These are phyloP conservation scores for Pardosa pseudoannulata DNA, from an alignment of 2,888 invertebrate species.

Conservation along the genomic window DNA sequence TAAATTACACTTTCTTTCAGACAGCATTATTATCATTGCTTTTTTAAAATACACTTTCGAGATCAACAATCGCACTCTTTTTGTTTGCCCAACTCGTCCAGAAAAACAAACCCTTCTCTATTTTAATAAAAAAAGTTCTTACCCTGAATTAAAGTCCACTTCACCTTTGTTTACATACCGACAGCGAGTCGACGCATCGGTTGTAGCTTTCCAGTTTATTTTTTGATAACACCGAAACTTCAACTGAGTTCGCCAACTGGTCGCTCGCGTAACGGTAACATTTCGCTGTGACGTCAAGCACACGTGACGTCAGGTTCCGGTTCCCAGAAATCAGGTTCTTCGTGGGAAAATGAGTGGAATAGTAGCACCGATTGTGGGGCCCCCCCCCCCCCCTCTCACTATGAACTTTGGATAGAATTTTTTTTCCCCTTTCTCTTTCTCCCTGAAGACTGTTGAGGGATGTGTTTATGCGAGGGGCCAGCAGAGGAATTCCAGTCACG, in stretches of 20 bases:
- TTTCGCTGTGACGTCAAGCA: constrained; percentile 38
- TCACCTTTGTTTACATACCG: neutral
- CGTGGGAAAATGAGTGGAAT: constrained; percentile 36
- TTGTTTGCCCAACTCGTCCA: no score
- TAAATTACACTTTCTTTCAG: no score
- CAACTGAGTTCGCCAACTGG: neutral
- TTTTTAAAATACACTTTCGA: no score
- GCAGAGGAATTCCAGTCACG: neutral
- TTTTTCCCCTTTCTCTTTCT: neutral
- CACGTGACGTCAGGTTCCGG: constrained; percentile 56
- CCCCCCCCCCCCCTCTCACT: neutral
- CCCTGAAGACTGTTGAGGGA: neutral
- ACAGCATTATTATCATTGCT: no score
- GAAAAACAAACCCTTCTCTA: no score
- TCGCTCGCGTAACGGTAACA: constrained; percentile 56
- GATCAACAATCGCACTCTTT: no score
- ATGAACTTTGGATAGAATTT: neutral
- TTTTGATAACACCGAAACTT: neutral
- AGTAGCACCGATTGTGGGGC: neutral
- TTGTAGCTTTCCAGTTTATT: neutral
- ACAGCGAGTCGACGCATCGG: neutral
- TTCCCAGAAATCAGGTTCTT: constrained; percentile 47
- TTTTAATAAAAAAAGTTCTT: neutral
- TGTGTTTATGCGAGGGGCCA: neutral
- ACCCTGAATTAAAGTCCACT: neutral